Evolutionary conservation across 1,140 invertebrate genomes (phyloP).

Genomic region (Diabrotica virgifera): DNA sequence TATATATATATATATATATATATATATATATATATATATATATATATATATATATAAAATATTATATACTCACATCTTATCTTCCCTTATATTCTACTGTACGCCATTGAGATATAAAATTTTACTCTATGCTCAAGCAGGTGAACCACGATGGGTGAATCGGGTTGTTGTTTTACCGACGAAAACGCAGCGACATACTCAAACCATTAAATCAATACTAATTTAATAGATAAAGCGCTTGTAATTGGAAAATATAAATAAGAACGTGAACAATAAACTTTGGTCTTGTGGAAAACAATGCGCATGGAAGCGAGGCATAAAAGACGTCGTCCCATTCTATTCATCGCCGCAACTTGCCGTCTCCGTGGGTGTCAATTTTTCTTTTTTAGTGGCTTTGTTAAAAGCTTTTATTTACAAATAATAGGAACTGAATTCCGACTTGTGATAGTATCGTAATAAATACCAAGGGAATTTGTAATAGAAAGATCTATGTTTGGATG

Average conservation of each 20-base stretch:
- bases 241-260: constrained; percentile 35
- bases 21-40: no score
- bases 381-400: constrained; percentile 9
- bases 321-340: constrained; percentile 13
- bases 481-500: no score
- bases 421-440: neutral
- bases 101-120: neutral
- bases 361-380: constrained; percentile 7
- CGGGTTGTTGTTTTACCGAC: neutral
- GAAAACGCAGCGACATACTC: constrained; percentile 24
- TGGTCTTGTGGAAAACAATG: constrained; percentile 25
- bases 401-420: constrained; percentile 12
- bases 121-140: neutral
- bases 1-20: no score
- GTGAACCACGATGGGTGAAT: neutral
- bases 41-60: no score
- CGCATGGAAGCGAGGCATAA: constrained; percentile 18
- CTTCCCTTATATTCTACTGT: neutral
- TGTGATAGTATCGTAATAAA: neutral
- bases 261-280: constrained; percentile 32
- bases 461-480: neutral
- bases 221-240: constrained; percentile 31
- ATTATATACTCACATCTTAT: neutral
- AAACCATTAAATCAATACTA: constrained; percentile 34
- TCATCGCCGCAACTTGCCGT: constrained; percentile 8